Conservation (phyloP, 2,113 vertebrate species). For the Cynoglossus semilaevis region DNA sequence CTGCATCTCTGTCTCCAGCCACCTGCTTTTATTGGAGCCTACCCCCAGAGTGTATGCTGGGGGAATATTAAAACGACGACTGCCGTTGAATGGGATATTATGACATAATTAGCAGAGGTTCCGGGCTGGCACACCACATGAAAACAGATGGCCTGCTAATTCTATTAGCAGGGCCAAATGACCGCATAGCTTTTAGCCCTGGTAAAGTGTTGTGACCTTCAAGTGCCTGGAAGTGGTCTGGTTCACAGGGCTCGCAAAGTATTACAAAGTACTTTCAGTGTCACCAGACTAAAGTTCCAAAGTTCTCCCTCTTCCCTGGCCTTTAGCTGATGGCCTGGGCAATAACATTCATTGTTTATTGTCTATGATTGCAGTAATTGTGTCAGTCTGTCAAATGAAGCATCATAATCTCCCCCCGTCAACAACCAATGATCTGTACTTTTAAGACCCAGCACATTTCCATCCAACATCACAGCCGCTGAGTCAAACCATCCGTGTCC, state of each 20-base stretch:
- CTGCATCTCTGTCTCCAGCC: slow-evolving; percentile 64
- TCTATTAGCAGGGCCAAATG: slow-evolving; percentile 77
- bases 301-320: too few relatives aligned
- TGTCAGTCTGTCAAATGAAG: too few relatives aligned
- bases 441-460: too few relatives aligned
- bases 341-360: too few relatives aligned
- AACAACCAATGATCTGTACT: too few relatives aligned
- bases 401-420: too few relatives aligned
- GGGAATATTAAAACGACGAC: slow-evolving; percentile 78
- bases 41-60: slow-evolving; percentile 72
- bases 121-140: slow-evolving; percentile 68
- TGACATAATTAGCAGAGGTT: slow-evolving; percentile 83
- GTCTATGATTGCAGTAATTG: too few relatives aligned
- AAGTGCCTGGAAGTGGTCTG: slow-evolving; percentile 58
- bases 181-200: slow-evolving; percentile 67
- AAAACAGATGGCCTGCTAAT: slow-evolving; percentile 82
- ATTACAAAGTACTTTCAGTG: slow-evolving; percentile 44
- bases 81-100: slow-evolving; percentile 76
- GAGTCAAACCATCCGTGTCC: too few relatives aligned
- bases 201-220: slow-evolving; percentile 71
- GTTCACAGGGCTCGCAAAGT: slow-evolving; percentile 44
- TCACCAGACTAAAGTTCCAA: slow-evolving; percentile 21
- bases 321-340: too few relatives aligned
- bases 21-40: slow-evolving; percentile 73
- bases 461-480: too few relatives aligned